Base-by-base conservation (phyloP, 2,888 invertebrate species). In the Ormyrus thymus region DNA sequence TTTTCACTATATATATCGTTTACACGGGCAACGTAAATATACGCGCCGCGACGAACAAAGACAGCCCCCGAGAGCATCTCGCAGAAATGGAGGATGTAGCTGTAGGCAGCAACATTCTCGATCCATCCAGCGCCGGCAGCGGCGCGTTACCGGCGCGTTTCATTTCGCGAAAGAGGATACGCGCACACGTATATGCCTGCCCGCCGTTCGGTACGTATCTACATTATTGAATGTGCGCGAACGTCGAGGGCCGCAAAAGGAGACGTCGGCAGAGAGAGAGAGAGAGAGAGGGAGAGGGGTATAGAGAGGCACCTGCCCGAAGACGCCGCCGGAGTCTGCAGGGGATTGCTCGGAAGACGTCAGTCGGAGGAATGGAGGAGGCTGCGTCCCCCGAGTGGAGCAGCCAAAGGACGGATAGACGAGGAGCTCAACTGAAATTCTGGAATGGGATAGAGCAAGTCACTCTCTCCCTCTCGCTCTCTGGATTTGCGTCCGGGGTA, bases 161-260 rank as follows among this genome's bases (percentile, higher is more conserved):
- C 69, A 79, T 82, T 82, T 75, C 68, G 62, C 74, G 75, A 70
- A 74, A 65, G 59, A 70, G 59, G 68, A 70, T 70, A 74, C 70
- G 70, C 70, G 59, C 29, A 15, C 53, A 11, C 53, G 15, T 46
- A 69, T 51, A 29, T 9, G 15, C 46, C 46, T 65, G 29, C 29
- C 29, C 29, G 29, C 29, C 29, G 83, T 84, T 84, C 82, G 81
- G 83, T 83, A 83, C 85, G 84, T 86, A n/a, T 88, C 87, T 87
- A 84, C 86, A 86, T 88, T 87, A 88, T 88, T 87, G 87, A 87
- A 88, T 89, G 85, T 86, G 87, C 85, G 86, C 82, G 83, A 84
- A 85, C 58, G 13, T 46, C 3, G 56, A 45, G 66, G 58, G 59
- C 15, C 7, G 62, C n/a, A 56, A 70, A 61, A 29, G 58, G 6